phyloP scores from a whole-genome alignment of 2,113 vertebrate species.

The Illadopsis cleaveri region DNA sequence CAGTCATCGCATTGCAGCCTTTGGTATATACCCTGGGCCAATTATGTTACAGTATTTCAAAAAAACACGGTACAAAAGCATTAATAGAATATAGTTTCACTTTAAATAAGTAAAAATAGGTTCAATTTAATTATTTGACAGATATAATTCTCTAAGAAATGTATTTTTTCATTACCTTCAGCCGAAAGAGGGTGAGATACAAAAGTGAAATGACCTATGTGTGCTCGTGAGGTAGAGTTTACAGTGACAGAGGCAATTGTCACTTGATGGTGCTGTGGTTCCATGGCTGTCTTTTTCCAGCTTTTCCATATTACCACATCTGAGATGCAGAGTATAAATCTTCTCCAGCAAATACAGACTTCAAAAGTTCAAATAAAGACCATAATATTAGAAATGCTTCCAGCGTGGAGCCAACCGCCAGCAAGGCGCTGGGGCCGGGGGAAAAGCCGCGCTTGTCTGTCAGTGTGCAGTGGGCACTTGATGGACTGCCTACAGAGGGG shows the following conservation, averaged over 20 bases:
- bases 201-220: background rate
- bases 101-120: background rate
- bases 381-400: background rate
- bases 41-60: background rate
- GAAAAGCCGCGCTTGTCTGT: background rate
- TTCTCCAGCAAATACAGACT: background rate
- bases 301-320: background rate
- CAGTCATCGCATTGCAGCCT: background rate
- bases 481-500: background rate
- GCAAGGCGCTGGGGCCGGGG: background rate
- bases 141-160: background rate
- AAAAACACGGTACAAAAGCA: background rate
- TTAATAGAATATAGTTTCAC: background rate
- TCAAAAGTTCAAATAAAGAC: background rate
- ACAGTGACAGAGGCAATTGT: background rate
- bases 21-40: background rate
- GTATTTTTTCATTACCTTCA: background rate
- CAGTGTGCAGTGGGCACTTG: background rate
- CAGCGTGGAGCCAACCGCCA: background rate
- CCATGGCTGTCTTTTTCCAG: background rate
- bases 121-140: background rate
- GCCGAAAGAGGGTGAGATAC: background rate
- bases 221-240: background rate
- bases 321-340: constrained; percentile 3
- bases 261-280: constrained; percentile 68